These are phyloP conservation scores for Lutjanus erythropterus DNA, from an alignment of 2,113 vertebrate species.

Conservation along the genomic window DNA sequence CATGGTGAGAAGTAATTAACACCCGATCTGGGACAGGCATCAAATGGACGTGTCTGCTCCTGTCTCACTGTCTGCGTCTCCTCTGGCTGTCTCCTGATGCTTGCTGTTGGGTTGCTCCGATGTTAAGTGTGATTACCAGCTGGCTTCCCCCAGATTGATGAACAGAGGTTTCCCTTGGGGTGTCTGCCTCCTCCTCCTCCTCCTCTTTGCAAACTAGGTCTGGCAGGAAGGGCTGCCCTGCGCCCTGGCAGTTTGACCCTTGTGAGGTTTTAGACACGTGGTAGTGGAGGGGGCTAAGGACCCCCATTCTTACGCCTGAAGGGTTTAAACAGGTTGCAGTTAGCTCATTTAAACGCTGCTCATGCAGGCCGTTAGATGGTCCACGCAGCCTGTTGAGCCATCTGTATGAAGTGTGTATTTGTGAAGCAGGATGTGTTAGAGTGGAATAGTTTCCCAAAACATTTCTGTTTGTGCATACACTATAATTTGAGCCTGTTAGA, in stretches of 20 bases:
- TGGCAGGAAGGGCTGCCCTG: constrained; percentile 72
- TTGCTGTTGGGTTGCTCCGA: constrained; percentile 54
- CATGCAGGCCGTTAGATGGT: constrained; percentile 41
- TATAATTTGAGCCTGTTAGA: constrained; percentile 8
- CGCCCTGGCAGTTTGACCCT: constrained; percentile 72
- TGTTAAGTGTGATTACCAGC: constrained; percentile 81
- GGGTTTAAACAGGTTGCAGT: constrained; percentile 76
- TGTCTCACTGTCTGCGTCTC: constrained; percentile 54
- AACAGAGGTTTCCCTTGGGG: constrained; percentile 61
- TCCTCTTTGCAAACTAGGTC: constrained; percentile 70
- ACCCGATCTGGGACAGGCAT: constrained; percentile 62
- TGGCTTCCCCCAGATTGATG: constrained; percentile 74
- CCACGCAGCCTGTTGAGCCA: constrained; percentile 52
- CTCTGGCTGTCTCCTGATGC: constrained; percentile 46
- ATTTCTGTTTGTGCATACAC: constrained; percentile 1
- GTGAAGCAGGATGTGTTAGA: not conserved
- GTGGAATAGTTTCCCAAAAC: constrained; percentile 21
- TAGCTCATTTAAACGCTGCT: constrained; percentile 67
- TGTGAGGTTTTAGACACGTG: constrained; percentile 60
- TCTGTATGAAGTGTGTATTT: constrained; percentile 32
- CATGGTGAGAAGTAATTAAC: constrained; percentile 77
- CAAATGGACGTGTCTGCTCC: constrained; percentile 59
- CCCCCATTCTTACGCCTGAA: constrained; percentile 52
- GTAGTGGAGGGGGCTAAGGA: not conserved
- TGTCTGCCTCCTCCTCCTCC: constrained; percentile 63